phyloP scores from a whole-genome alignment of 1,140 invertebrate genomes.

The Tetramorium simillimum region DNA sequence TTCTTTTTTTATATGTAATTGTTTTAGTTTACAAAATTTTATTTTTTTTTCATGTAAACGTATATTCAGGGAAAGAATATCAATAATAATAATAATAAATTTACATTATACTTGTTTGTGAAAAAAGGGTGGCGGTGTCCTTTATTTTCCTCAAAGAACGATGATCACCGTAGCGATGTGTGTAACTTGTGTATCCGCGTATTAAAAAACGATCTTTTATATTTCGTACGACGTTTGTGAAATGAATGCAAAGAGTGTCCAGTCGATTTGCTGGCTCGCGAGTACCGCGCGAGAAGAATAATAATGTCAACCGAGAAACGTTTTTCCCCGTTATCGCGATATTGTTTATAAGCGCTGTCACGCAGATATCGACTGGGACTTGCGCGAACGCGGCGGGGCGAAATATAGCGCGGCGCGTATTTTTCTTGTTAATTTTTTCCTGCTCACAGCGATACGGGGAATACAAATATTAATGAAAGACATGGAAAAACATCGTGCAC shows the following conservation, averaged over 20 bases:
- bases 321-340: conserved; percentile 3
- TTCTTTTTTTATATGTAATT: too few species aligned
- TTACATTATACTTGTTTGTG: too few species aligned
- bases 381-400: neutral
- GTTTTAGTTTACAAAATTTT: too few species aligned
- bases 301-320: neutral
- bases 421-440: conserved; percentile 17
- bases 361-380: conserved; percentile 4
- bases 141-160: too few species aligned
- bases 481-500: neutral
- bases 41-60: too few species aligned
- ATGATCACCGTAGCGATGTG: too few species aligned
- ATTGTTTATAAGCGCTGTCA: conserved; percentile 27
- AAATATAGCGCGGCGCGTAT: neutral
- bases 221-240: neutral
- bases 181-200: too few species aligned
- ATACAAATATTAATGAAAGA: conserved; percentile 32
- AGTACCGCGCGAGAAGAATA: neutral
- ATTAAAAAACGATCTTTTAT: neutral
- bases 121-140: too few species aligned
- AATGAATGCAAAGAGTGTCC: neutral
- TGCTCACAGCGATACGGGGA: too few species aligned
- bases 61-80: too few species aligned
- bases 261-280: neutral
- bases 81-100: too few species aligned